Evolutionary conservation across 2,113 vertebrate genomes (phyloP).

Genomic region (Eclectus roratus): DNA sequence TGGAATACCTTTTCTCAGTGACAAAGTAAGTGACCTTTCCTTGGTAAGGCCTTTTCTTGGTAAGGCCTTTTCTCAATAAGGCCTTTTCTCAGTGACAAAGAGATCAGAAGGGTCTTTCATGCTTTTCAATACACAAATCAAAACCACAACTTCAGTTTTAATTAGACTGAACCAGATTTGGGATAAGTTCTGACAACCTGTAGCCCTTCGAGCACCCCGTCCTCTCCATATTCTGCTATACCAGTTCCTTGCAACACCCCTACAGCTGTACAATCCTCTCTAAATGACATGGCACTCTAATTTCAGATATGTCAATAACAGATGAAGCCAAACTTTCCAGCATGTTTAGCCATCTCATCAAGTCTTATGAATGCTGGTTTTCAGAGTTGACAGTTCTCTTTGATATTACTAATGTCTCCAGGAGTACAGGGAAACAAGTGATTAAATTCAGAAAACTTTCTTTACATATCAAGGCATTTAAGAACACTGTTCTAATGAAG

Average conservation of each 20-base stretch:
- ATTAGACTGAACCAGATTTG: not conserved
- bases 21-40: not conserved
- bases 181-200: not conserved
- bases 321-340: not conserved
- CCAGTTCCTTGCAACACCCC: not conserved
- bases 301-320: conserved; percentile 35
- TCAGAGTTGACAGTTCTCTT: not conserved
- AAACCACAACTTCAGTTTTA: conserved; percentile 3
- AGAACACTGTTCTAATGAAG: not conserved
- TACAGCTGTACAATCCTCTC: not conserved
- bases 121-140: not conserved
- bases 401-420: not conserved
- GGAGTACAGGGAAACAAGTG: not conserved
- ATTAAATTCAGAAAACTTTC: not conserved
- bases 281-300: not conserved
- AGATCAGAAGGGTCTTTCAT: not conserved
- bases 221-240: not conserved
- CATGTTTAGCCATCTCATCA: not conserved
- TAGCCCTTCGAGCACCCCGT: not conserved
- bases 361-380: not conserved
- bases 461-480: not conserved
- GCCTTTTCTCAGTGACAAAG: not conserved
- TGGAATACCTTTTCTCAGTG: not conserved
- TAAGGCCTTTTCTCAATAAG: not conserved
- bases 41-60: not conserved